A percentile compares a stretch with the other conserved stretches of the same genome.
Conservation (phyloP, 2,113 vertebrate species). For the Struthio camelus region DNA sequence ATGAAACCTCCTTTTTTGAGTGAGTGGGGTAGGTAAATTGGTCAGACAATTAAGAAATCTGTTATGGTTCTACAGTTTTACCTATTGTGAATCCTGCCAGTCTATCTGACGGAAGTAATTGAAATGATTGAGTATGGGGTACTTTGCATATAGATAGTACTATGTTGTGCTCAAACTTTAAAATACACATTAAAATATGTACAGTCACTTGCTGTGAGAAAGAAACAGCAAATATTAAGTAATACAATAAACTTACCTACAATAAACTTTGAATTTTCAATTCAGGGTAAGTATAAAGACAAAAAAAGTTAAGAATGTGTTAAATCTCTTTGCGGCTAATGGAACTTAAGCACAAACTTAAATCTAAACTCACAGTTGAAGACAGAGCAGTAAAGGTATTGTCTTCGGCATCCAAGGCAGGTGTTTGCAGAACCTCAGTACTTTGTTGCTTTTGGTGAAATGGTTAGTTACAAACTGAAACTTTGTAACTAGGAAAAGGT, state of each 20-base stretch:
- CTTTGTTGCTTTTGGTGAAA: not conserved
- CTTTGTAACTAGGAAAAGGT: not conserved
- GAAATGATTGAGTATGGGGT: not conserved
- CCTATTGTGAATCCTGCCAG: not conserved
- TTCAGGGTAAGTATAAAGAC: not conserved
- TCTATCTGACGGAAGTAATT: not conserved
- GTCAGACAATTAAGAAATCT: not conserved
- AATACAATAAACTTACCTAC: not conserved
- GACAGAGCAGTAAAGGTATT: not conserved
- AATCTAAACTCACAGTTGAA: not conserved
- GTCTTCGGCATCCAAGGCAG: not conserved
- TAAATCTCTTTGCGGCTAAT: not conserved
- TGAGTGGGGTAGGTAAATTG: not conserved
- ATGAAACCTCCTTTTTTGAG: not conserved
- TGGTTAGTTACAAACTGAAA: not conserved
- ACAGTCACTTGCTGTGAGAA: not conserved
- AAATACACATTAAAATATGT: not conserved
- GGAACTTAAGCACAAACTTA: not conserved
- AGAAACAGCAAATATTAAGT: not conserved
- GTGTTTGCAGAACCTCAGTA: not conserved
- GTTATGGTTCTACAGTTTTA: not conserved
- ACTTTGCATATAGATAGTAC: not conserved
- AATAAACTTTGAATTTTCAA: not conserved
- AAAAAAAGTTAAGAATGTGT: not conserved
- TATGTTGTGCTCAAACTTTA: not conserved